Base-by-base conservation (phyloP, 2,113 vertebrate genomes). In the Cnemophilus loriae region DNA sequence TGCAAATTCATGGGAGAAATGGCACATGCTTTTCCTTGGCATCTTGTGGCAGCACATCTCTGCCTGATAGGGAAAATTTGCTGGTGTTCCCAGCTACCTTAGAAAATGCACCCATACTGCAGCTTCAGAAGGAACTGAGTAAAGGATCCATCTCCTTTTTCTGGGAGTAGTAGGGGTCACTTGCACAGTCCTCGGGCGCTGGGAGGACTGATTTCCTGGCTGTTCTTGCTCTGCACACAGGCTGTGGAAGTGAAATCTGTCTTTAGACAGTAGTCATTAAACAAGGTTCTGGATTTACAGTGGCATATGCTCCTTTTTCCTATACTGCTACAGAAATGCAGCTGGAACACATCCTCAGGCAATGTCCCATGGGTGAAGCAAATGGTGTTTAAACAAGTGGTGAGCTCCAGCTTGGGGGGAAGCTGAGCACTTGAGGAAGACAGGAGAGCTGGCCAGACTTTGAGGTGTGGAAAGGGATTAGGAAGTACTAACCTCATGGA, bases 181-280 rank as follows among this genome's bases (percentile, higher is more conserved):
- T 0, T 78, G 39, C 7, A 8, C 16, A 41, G n/a, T 35, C 35
- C 39, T 83, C 0, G 0, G 32, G 27, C 46, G 28, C 46, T 70
- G 64, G 60, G 12, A 84, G 12, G 10, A n/a, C 60, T 89, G 39
- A 13, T 73, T 91, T 89, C 10, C 46, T 69, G 37, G 4, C 60
- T 69, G 5, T n/a, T 11, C 18, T 83, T 33, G 13, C 22, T 73
- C 70, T 73, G 21, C 33, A 30, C 13, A 9, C 16, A 20, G 75
- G 19, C 74, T 70, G 35, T 79, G 37, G 18, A 70, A 65, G 12
- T 4, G 3, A 41, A 70, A n/a, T 7, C 26, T n/a, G 1, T 20
- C 21, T 11, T 46, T 11, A 39, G 44, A 9, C 18, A 39, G 8
- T 4, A 77, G 18, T 39, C 7, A 14, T 32, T 50, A 16, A 56